Conservation (phyloP, 2,113 vertebrate genomes). For the Amblyopsis rosae region DNA sequence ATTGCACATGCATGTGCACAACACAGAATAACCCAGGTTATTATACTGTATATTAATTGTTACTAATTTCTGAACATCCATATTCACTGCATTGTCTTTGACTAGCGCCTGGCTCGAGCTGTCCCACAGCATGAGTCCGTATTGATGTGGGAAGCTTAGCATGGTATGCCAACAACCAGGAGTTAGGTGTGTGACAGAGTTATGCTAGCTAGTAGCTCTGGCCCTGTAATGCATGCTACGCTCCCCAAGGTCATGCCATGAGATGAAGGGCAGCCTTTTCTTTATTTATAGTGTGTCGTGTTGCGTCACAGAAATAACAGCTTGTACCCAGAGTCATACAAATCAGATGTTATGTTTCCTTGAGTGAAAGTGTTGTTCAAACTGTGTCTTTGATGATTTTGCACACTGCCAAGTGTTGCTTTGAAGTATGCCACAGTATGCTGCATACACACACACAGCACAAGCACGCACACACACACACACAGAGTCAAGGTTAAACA, state of each 20-base stretch:
- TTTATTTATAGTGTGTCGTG: conserved; percentile 13
- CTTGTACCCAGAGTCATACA: conserved; percentile 19
- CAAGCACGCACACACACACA: not conserved
- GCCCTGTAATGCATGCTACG: conserved; percentile 43
- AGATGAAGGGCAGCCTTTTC: too few relatives aligned
- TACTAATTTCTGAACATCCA: not conserved
- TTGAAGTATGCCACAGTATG: conserved; percentile 3
- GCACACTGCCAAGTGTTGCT: not conserved
- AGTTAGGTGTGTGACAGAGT: conserved; percentile 33
- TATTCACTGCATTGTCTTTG: conserved; percentile 19
- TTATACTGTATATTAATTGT: not conserved
- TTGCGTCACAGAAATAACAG: conserved; percentile 2
- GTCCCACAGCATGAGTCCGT: conserved; percentile 9
- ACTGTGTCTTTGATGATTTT: conserved; percentile 7
- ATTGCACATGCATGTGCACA: not conserved
- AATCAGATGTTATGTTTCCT: conserved; percentile 1
- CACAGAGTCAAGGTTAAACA: conserved; percentile 57
- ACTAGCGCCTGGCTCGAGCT: conserved; percentile 21
- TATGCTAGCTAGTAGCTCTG: conserved; percentile 33
- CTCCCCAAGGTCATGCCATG: not conserved
- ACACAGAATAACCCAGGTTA: not conserved
- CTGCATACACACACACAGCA: conserved; percentile 1
- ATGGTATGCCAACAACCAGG: conserved; percentile 56
- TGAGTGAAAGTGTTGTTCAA: too few relatives aligned
- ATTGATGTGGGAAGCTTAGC: conserved; percentile 43